Evolutionary conservation across 2,113 vertebrate genomes (phyloP).

Genomic region (Nothoprocta pentlandii): DNA sequence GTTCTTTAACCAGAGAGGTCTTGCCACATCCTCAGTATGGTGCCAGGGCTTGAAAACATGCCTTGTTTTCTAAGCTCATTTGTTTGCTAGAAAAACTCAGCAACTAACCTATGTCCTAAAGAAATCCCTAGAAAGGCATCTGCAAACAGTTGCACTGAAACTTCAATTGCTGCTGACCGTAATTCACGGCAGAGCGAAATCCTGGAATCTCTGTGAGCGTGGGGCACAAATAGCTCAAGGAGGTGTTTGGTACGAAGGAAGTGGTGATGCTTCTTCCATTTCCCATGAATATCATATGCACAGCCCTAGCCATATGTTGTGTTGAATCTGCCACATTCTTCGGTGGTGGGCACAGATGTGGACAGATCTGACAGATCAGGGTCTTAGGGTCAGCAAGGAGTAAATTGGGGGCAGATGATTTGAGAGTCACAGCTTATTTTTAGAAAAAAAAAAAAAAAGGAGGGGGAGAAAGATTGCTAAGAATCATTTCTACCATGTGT

Average conservation of each 20-base stretch:
- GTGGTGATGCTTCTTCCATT: constrained; percentile 72
- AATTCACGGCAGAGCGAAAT: constrained; percentile 63
- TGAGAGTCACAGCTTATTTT: constrained; percentile 83
- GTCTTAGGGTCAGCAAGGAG: constrained; percentile 90
- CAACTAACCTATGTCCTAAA: not conserved
- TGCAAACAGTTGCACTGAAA: constrained; percentile 68
- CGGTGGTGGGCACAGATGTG: constrained; percentile 82
- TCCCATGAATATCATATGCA: constrained; percentile 82
- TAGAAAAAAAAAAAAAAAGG: constrained; percentile 68
- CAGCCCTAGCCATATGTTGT: constrained; percentile 79
- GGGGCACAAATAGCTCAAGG: constrained; percentile 74
- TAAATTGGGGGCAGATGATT: constrained; percentile 98
- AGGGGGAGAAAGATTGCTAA: constrained; percentile 57
- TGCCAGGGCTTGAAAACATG: constrained; percentile 56
- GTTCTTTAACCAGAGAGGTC: constrained; percentile 51
- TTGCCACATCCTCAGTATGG: constrained; percentile 46
- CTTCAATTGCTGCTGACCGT: constrained; percentile 36
- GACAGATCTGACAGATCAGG: constrained; percentile 84
- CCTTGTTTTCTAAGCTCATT: constrained; percentile 48
- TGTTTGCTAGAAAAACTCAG: constrained; percentile 46
- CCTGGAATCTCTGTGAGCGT: constrained; percentile 41
- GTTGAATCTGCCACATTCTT: constrained; percentile 78
- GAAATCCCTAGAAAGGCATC: constrained; percentile 58
- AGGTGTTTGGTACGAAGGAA: constrained; percentile 75
- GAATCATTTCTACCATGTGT: constrained; percentile 73